A percentile compares a stretch with the other conserved stretches of the same genome.
Evolutionary conservation across 2,888 invertebrate genomes (phyloP).

Genomic region (Oasisia sp.): DNA sequence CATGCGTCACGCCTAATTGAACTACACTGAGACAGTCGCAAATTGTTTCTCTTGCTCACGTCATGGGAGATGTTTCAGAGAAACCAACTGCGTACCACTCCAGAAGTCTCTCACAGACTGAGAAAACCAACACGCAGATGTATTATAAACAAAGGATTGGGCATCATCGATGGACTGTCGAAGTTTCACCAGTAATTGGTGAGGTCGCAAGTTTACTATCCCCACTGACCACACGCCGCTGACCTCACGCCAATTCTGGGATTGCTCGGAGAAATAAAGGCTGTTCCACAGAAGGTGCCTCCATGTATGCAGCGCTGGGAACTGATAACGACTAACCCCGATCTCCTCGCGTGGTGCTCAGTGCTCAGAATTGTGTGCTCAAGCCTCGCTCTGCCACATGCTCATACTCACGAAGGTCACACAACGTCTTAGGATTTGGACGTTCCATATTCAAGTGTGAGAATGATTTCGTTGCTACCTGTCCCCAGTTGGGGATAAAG

Average conservation of each 20-base stretch:
- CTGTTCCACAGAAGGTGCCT: background rate
- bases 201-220: constrained; percentile 40
- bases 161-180: constrained; percentile 42
- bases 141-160: constrained; percentile 43
- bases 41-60: background rate
- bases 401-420: too few relatives aligned
- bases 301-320: too few relatives aligned
- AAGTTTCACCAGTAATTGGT: constrained; percentile 44
- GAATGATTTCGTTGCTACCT: too few relatives aligned
- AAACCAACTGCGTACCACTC: background rate
- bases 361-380: too few relatives aligned
- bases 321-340: too few relatives aligned
- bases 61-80: background rate
- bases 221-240: constrained; percentile 48
- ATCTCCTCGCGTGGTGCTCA: too few relatives aligned
- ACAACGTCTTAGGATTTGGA: too few relatives aligned
- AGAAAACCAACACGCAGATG: constrained; percentile 28
- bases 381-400: too few relatives aligned
- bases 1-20: too few relatives aligned
- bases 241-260: constrained; percentile 45
- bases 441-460: too few relatives aligned
- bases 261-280: background rate
- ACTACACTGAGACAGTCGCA: too few relatives aligned
- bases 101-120: background rate
- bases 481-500: too few relatives aligned